Evolutionary conservation across 1,140 invertebrate species (phyloP), one percentile per base, ranked within the genome.

Genomic region (Dendrolimus kikuchii): DNA sequence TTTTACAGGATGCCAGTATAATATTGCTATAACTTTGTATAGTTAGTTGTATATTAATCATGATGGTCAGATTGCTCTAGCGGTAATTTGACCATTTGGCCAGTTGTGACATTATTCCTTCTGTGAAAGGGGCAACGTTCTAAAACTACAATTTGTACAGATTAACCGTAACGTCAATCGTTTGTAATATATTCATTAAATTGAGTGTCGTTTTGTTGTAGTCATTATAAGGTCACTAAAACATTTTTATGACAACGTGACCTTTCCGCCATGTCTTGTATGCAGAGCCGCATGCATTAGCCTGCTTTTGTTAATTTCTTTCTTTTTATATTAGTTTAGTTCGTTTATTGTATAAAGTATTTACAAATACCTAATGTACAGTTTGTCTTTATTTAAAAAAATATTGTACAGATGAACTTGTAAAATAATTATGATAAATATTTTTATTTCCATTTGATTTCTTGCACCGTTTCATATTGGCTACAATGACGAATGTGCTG

Each of bases 381-480:
- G 81, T 80, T 85, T 78, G 66, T 77, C 64, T 77, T 80, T 83
- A 74, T 83, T 73, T 77, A 23, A 23, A 23, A 23, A 23, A 23
- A 23, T 83, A 86, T 76, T 88, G 84, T 87, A 88, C 85, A 88
- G 81, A 87, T 73, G 70, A 80, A 80, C 74, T 80, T 88, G 84
- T 87, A 89, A 89, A 88, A 89, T 91, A 23, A 23, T 23, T 23
- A 90, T 81, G 72, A 86, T 88, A 80, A 88, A 89, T 82, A 88
- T 89, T 90, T 89, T 90, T 88, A 84, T 91, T 92, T 92, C 88
- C 89, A 89, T 91, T 90, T 80, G 36, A 91, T 90, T 93, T 92
- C 91, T 90, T 93, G 92, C 92, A 93, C 92, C 89, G 90, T 90
- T 86, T 92, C 89, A 90, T 90, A 92, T 92, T 90, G 89, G 91